Evolutionary conservation across 2,797 vertebrate species (phyloP).

Genomic region (Pangasius mekongensis): DNA sequence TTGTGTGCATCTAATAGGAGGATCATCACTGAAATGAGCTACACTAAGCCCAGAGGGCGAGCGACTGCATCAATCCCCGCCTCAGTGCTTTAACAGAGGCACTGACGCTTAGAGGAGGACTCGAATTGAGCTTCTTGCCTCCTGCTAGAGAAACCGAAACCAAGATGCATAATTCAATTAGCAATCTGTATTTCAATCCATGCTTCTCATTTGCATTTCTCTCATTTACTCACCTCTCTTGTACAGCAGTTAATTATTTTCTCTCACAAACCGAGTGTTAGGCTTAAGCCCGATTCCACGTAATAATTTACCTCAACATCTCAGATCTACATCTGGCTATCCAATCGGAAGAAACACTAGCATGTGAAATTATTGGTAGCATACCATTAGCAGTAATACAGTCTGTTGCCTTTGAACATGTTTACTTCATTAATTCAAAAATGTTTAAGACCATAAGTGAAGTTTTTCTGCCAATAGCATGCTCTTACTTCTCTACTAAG

Average conservation of each 20-base stretch:
- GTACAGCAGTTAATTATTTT: conserved; percentile 73
- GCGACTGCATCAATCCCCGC: conserved; percentile 55
- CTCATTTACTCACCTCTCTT: conserved; percentile 65
- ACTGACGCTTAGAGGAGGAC: conserved; percentile 45
- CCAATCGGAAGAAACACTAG: background rate
- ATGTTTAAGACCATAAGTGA: background rate
- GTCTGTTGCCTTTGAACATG: background rate
- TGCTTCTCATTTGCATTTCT: conserved; percentile 74
- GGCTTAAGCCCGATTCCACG: conserved; percentile 58
- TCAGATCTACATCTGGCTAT: background rate
- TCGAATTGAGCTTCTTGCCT: conserved; percentile 72
- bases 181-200: conserved; percentile 79
- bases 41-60: conserved; percentile 52
- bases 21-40: conserved; percentile 58
- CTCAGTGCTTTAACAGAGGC: conserved; percentile 55
- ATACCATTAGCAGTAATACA: background rate
- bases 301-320: conserved; percentile 33
- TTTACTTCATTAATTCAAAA: background rate
- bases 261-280: conserved; percentile 61
- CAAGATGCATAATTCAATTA: conserved; percentile 72
- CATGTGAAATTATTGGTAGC: background rate
- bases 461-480: background rate
- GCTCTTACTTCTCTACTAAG: background rate
- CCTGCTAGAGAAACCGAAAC: conserved; percentile 65
- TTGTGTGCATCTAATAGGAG: background rate